Percentiles rank a stretch among this genome's conserved stretches.
phyloP scores from a whole-genome alignment of 2,113 vertebrate genomes.

The Uropsilus gracilis region DNA sequence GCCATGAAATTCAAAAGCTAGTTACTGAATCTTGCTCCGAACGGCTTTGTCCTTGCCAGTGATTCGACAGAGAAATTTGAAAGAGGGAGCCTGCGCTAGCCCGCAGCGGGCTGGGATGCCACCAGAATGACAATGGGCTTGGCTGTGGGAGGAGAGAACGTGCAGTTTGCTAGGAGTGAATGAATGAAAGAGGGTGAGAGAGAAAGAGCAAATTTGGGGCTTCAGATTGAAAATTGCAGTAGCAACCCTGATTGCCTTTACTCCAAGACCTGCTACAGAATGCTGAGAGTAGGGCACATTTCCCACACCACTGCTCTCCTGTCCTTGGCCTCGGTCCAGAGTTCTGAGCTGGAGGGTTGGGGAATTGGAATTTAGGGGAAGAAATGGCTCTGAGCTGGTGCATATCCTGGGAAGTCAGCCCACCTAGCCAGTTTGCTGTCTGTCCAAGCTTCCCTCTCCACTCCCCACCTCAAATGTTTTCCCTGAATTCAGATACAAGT shows the following conservation, averaged over 20 bases:
- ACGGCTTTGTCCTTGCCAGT: constrained; percentile 68
- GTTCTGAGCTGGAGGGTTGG: neutral
- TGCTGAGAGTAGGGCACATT: neutral
- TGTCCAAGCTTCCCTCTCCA: neutral
- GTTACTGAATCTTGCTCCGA: constrained; percentile 56
- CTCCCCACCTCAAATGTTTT: neutral
- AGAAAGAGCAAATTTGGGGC: neutral
- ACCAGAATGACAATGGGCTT: constrained; percentile 62
- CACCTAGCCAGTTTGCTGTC: neutral
- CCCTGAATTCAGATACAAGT: neutral
- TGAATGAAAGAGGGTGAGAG: neutral
- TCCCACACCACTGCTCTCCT: neutral
- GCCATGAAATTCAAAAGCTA: constrained; percentile 76
- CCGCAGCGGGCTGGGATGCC: constrained; percentile 47
- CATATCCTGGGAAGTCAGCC: neutral
- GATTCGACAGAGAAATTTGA: constrained; percentile 65
- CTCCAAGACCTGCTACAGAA: neutral
- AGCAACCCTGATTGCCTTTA: neutral
- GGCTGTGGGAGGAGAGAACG: neutral
- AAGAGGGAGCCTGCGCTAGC: constrained; percentile 50
- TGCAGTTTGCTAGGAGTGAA: neutral
- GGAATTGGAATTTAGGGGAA: neutral
- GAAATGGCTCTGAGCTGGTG: neutral
- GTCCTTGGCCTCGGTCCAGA: neutral
- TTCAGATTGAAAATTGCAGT: constrained; percentile 52